Evolutionary conservation across 2,113 vertebrate species (phyloP), one percentile per base, ranked within the genome.

Genomic region (Micromys minutus): DNA sequence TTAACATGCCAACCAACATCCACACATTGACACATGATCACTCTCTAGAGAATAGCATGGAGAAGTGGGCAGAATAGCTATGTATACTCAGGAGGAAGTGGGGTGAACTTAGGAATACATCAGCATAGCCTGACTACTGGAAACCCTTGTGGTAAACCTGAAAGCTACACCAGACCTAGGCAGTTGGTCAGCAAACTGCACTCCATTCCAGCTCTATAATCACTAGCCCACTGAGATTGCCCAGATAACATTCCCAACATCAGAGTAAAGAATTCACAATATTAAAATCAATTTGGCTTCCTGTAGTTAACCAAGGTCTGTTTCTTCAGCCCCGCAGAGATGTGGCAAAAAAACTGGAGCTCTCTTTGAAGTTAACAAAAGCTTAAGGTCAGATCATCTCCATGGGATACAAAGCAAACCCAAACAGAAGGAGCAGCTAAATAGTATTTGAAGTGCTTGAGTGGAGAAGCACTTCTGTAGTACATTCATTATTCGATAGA

Each of bases 341-440:
- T 45, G 55, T 94, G 91, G 76, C 31, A 94, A 31, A 87, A 93
- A n/a, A 71, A 71, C 16, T 0, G 0, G 69, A 91, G 71, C 85
- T 90, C 55, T 79, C 96, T 97, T 95, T 96, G 97, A 95, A 97
- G 93, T 83, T 84, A 76, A 93, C 92, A 95, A 93, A 96, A 93
- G 75, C 94, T 93, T 93, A 97, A 95, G 93, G 88, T 97, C 95
- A 96, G 96, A 97, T 95, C 91, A 92, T 94, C 97, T 96, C 90
- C 85, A 74, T 85, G 90, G 93, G 96, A 90, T 90, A 93, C 76
- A 94, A 96, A 96, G 88, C 42, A 95, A 96, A 94, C 45, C 36
- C 45, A 65, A 57, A 50, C 36, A 90, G 85, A 94, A 94, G 71
- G 42, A 63, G 45, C 80, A 75, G 39, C 74, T 81, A 65, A 92